Conservation (phyloP, 1,140 invertebrate species). For the Drosophila pruinosa region DNA sequence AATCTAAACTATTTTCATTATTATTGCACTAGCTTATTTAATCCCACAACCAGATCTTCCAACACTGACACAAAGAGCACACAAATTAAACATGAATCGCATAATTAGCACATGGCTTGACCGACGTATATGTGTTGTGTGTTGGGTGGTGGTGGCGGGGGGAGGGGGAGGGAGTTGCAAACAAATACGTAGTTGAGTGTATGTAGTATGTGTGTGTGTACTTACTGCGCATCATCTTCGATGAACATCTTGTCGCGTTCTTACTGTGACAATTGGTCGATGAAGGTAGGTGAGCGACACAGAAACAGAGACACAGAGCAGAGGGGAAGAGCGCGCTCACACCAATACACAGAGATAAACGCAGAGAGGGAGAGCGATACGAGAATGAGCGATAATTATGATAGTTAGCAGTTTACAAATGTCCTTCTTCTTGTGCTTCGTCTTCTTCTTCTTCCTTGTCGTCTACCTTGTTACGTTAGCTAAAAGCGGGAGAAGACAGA, state of each 20-base stretch:
- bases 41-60: background rate
- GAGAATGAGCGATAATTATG: slow-evolving; percentile 6
- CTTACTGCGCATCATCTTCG: slow-evolving; percentile 83
- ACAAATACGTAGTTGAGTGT: background rate
- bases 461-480: slow-evolving; percentile 37
- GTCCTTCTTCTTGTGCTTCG: slow-evolving; percentile 1
- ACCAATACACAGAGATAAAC: background rate
- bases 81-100: slow-evolving; percentile 1
- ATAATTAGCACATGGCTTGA: slow-evolving; percentile 11
- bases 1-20: background rate
- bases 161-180: background rate
- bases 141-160: too few species aligned
- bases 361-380: slow-evolving; percentile 6
- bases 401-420: slow-evolving; percentile 13
- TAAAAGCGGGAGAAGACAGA: slow-evolving; percentile 36
- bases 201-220: slow-evolving; percentile 33
- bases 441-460: background rate
- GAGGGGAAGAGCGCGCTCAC: background rate
- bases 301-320: background rate
- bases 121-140: background rate
- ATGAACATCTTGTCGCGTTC: slow-evolving; percentile 77
- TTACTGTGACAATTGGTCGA: slow-evolving; percentile 19
- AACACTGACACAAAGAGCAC: background rate
- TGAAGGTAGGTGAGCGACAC: slow-evolving; percentile 10
- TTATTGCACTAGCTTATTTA: background rate